Evolutionary conservation across 2,113 vertebrate genomes (phyloP), one percentile per base, ranked within the genome.

Genomic region (Leucosticte australis): DNA sequence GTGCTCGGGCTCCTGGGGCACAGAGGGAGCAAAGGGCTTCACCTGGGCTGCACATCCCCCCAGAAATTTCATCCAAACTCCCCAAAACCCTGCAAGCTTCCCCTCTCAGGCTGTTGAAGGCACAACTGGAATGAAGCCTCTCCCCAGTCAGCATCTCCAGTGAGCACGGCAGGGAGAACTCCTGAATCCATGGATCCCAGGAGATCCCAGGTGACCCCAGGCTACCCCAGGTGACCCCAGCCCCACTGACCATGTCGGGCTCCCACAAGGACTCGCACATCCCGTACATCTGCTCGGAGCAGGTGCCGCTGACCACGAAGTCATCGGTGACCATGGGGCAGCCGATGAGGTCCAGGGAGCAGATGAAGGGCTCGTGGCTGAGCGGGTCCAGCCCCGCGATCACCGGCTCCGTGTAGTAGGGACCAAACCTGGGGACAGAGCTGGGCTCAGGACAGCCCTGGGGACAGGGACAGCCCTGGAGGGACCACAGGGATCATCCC

Each of bases 231-330:
- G 50, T 3, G 62, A 0, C 10, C 21, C 28, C 57, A 20, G 42
- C 14, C 33, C 3, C 41, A 1, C 99, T 99, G 85, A 99, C 99
- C 99, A 99, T 98, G 95, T 99, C 95, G 2, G 99, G 98, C 96
- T 99, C 99, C 99, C 99, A 99, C 85, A 99, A 98, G 44, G 99
- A 99, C 91, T 99, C 99, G 0, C 99, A 99, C 99, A 99, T 99
- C 64, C 99, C 99, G 0, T 99, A 99, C 99, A 99, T 99, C 97
- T 99, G 99, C 96, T 99, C 99, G 0, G 99, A 98, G 92, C 99
- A 99, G 46, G 99, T 99, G 24, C 99, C 99, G 8, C 99, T 99
- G 92, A 99, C 99, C 30, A 99, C 99, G 64, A 99, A 99, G 96
- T 99, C 99, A 1, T 99, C 98, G 1, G 99, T 99, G 69, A 99